These are phyloP conservation scores for Aphelocoma coerulescens DNA, from an alignment of 2,113 vertebrate species.

Conservation along the genomic window DNA sequence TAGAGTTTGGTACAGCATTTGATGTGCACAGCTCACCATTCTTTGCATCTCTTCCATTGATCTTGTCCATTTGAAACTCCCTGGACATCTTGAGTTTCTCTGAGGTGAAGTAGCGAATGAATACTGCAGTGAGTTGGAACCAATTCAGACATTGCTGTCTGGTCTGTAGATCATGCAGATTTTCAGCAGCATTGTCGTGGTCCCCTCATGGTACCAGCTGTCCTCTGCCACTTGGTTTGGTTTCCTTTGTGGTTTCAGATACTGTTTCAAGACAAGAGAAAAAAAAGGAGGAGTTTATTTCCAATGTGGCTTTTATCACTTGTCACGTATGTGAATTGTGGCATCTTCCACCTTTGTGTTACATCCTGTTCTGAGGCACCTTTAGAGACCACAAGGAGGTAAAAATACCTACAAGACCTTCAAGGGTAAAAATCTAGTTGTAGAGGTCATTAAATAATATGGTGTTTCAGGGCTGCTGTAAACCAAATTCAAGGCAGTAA, in stretches of 20 bases:
- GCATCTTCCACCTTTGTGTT: not conserved
- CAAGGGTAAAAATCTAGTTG: not conserved
- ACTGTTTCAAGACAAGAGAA: not conserved
- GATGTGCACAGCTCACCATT: not conserved
- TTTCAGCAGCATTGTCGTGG: not conserved
- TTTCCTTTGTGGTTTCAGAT: slow-evolving; percentile 5
- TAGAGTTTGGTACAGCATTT: not conserved
- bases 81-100: not conserved
- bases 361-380: not conserved
- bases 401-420: not conserved
- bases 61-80: not conserved
- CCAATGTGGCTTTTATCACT: not conserved
- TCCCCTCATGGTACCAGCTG: not conserved
- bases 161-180: not conserved
- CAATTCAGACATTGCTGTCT: not conserved
- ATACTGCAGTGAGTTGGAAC: not conserved
- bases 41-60: not conserved
- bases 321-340: not conserved
- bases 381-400: not conserved
- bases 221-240: slow-evolving; percentile 3
- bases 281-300: not conserved
- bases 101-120: not conserved
- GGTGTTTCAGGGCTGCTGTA: not conserved
- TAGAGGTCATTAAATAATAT: not conserved
- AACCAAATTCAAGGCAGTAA: not conserved